phyloP scores from a whole-genome alignment of 2,797 vertebrate species.

The Myotis findleyi region DNA sequence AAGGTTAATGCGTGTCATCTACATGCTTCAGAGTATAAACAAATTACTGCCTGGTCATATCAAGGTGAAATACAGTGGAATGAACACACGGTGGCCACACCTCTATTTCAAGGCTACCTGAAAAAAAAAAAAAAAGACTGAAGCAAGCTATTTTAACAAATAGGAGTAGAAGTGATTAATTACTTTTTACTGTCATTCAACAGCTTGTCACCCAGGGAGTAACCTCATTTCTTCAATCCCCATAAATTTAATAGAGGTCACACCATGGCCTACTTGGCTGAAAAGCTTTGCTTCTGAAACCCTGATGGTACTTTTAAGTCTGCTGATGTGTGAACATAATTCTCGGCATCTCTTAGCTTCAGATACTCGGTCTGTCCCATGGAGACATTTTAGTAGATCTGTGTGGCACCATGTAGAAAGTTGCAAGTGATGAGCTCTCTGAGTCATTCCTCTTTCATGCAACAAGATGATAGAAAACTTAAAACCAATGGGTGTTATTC shows the following conservation, averaged over 20 bases:
- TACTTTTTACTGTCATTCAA: constrained; percentile 84
- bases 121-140: constrained; percentile 46
- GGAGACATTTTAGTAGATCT: constrained; percentile 83
- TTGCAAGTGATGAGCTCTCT: constrained; percentile 82
- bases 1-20: constrained; percentile 74
- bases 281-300: constrained; percentile 84
- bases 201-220: constrained; percentile 79
- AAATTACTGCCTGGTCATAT: constrained; percentile 70
- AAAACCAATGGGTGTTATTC: constrained; percentile 80
- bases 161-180: constrained; percentile 82
- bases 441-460: constrained; percentile 82
- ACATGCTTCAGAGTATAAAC: constrained; percentile 69
- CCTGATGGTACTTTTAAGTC: constrained; percentile 85
- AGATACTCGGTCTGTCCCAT: constrained; percentile 77
- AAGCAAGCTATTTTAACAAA: constrained; percentile 82
- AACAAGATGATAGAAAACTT: constrained; percentile 81
- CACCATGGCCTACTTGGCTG: constrained; percentile 83
- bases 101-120: constrained; percentile 65
- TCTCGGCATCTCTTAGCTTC: constrained; percentile 83
- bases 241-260: constrained; percentile 87
- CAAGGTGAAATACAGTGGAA: constrained; percentile 69
- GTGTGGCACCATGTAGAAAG: constrained; percentile 79
- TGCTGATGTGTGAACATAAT: constrained; percentile 84
- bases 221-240: constrained; percentile 82
- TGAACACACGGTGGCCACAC: constrained; percentile 57